These are phyloP conservation scores for Heterohyrax brucei DNA, from an alignment of 2,797 vertebrate species.

Conservation along the genomic window DNA sequence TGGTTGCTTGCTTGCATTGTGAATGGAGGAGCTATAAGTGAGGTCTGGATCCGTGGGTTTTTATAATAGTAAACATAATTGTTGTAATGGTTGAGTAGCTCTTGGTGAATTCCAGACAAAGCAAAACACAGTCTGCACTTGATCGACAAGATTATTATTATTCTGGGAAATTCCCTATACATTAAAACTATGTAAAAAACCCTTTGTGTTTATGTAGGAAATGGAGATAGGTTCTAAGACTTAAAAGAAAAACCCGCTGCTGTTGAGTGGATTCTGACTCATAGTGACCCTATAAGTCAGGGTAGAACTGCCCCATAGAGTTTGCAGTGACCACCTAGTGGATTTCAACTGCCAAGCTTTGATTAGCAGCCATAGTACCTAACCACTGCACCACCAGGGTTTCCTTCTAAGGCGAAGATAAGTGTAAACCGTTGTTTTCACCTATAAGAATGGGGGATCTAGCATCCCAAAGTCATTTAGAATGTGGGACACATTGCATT, in stretches of 20 bases:
- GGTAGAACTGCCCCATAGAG: too few species aligned
- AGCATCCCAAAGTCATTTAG: slow-evolving; percentile 21
- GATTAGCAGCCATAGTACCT: too few species aligned
- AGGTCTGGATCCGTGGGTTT: neutral
- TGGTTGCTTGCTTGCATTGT: neutral
- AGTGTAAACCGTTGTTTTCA: neutral
- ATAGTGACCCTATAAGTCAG: too few species aligned
- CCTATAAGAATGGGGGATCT: neutral
- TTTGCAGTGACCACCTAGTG: too few species aligned
- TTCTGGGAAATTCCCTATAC: neutral
- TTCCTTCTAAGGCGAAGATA: neutral
- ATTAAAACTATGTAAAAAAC: slow-evolving; percentile 8
- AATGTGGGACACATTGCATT: neutral
- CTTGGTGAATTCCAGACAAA: slow-evolving; percentile 49
- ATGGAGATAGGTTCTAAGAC: slow-evolving; percentile 39
- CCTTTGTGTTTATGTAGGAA: slow-evolving; percentile 34
- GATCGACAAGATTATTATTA: neutral
- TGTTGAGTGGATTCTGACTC: too few species aligned
- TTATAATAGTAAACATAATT: neutral
- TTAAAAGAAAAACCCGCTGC: neutral
- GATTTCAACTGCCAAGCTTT: too few species aligned
- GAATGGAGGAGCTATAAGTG: neutral
- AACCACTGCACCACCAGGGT: too few species aligned
- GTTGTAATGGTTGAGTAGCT: neutral
- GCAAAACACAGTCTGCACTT: neutral